Evolutionary conservation across 1,140 invertebrate species (phyloP), one percentile per base, ranked within the genome.

Genomic region (Orchesella cincta): DNA sequence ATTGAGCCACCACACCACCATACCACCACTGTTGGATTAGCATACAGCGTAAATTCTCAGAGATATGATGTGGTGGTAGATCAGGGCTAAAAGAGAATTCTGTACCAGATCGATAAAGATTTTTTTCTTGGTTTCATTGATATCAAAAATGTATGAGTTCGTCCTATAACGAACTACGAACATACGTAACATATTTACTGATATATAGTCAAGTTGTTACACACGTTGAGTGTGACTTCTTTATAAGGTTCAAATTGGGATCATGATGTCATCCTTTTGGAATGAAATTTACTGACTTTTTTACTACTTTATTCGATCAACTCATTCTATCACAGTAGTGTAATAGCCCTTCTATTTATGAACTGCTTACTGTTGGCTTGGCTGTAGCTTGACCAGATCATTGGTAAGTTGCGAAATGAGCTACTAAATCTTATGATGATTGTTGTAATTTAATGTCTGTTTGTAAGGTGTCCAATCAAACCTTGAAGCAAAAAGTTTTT

Each of bases 191-290:
- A 46, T 46, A 46, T 46, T 12, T n/a, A 57, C 8, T 14, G 14
- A 57, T 57, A 57, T 57, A n/a, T 5, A 57, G 52, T 5, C 39
- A 46, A 18, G 39, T 5, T 46, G 18, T 8, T 46, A 46, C n/a
- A n/a, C n/a, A n/a, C n/a, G n/a, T n/a, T 8, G 39, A 46, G 18
- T 46, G 18, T 46, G 39, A 46, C 39, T 46, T 5, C 39, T 46
- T 18, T 46, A 57, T 26, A 57, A 3, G 52, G 23, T 57, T 57
- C 52, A 57, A 57, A 57, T 57, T 57, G 52, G 52, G 52, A 57
- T n/a, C 52, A 57, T 57, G 52, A 57, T 57, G 52, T 57, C 52
- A 57, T 57, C 23, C 52, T 5, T 26, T 12, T 57, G 52, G 52
- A 57, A 57, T 57, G 52, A 57, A 57, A 57, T 8, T 46, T 46